A percentile compares a stretch with the other conserved stretches of the same genome.
phyloP scores from a whole-genome alignment of 1,140 invertebrate genomes.

The Listronotus bonariensis region DNA sequence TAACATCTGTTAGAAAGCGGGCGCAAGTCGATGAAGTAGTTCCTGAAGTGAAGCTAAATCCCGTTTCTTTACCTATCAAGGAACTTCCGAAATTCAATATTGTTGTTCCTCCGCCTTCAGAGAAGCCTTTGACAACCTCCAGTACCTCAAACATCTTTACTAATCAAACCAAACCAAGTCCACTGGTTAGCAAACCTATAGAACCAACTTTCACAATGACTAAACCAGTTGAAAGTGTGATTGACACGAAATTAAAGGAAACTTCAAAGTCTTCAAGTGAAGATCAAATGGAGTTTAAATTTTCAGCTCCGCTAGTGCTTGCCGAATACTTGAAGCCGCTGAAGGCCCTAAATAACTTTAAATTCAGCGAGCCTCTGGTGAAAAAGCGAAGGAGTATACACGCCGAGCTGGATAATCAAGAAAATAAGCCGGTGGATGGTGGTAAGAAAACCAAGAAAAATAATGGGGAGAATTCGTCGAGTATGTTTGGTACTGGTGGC shows the following conservation, averaged over 20 bases:
- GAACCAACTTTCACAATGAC: background rate
- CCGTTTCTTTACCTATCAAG: conserved; percentile 65
- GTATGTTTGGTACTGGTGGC: background rate
- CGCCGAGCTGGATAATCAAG: conserved; percentile 25
- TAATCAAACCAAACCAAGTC: background rate
- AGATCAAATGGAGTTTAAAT: conserved; percentile 41
- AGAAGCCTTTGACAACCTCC: conserved; percentile 1
- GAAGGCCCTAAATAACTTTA: conserved; percentile 60
- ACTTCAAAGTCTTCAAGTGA: background rate
- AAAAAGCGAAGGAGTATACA: conserved; percentile 29
- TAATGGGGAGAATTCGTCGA: conserved; percentile 12
- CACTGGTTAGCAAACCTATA: background rate
- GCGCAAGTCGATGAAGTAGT: conserved; percentile 56
- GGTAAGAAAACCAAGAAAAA: conserved; percentile 65
- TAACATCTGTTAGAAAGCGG: conserved; percentile 50
- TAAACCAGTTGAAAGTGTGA: background rate
- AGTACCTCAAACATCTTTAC: background rate
- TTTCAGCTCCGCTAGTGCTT: conserved; percentile 50
- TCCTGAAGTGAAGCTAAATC: conserved; percentile 62
- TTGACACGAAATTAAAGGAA: background rate
- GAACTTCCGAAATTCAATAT: conserved; percentile 67
- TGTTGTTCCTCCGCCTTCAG: conserved; percentile 48
- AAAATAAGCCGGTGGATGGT: conserved; percentile 63
- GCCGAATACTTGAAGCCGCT: conserved; percentile 46
- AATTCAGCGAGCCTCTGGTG: conserved; percentile 61